A percentile compares a stretch with the other conserved stretches of the same genome.
These are phyloP conservation scores for Mallotus villosus DNA, from an alignment of 2,797 vertebrate species.

Conservation along the genomic window DNA sequence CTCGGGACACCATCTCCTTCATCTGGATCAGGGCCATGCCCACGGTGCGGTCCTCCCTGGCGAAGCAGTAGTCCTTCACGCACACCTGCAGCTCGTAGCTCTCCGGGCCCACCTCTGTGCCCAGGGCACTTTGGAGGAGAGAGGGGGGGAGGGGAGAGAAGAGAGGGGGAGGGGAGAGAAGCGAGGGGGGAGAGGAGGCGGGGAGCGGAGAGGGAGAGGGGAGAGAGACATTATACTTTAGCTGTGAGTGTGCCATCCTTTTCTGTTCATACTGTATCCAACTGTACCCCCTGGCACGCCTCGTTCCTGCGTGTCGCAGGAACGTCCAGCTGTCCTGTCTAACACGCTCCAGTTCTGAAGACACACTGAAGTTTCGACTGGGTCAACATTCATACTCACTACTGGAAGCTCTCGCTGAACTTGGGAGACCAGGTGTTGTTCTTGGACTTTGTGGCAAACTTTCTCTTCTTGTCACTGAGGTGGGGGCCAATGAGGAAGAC, in stretches of 20 bases:
- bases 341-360: too few species aligned
- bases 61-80: conserved; percentile 98
- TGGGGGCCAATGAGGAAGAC: conserved; percentile 96
- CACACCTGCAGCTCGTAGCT: conserved; percentile 96
- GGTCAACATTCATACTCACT: conserved; percentile 75
- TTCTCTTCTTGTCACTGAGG: conserved; percentile 96
- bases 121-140: conserved; percentile 78
- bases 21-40: conserved; percentile 91
- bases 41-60: conserved; percentile 93
- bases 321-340: too few species aligned
- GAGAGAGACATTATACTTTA: too few species aligned
- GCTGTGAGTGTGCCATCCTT: too few species aligned
- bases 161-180: background rate
- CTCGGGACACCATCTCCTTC: conserved; percentile 83
- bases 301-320: too few species aligned
- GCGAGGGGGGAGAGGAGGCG: background rate
- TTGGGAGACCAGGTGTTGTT: conserved; percentile 98
- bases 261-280: too few species aligned
- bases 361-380: too few species aligned
- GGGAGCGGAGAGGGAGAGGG: background rate
- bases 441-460: conserved; percentile 97
- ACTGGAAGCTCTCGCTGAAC: conserved; percentile 92
- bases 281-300: too few species aligned
- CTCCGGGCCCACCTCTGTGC: conserved; percentile 88
- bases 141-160: background rate